phyloP scores from a whole-genome alignment of 1,140 invertebrate species.

The Lucilia cuprina region DNA sequence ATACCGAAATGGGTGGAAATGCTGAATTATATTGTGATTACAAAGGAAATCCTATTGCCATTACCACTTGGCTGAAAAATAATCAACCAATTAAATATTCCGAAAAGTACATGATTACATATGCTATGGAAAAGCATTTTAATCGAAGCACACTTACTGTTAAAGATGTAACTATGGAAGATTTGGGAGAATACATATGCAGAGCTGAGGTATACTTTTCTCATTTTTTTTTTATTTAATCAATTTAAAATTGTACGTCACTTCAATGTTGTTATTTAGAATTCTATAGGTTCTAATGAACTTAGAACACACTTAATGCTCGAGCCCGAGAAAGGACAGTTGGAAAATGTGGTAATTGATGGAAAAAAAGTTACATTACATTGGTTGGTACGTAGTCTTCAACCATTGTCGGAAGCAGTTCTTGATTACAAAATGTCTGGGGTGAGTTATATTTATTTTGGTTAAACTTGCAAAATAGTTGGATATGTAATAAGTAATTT shows the following conservation, averaged over 20 bases:
- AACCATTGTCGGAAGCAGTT: conserved; percentile 56
- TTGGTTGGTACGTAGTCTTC: conserved; percentile 57
- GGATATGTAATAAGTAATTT: not conserved
- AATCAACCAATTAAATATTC: conserved; percentile 44
- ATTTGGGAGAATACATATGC: conserved; percentile 57
- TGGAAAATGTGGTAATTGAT: conserved; percentile 48
- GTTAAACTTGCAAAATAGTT: not conserved
- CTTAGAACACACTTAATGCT: conserved; percentile 50
- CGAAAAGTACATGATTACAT: conserved; percentile 49
- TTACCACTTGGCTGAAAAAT: conserved; percentile 51
- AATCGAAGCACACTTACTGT: conserved; percentile 54
- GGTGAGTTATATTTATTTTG: conserved; percentile 40
- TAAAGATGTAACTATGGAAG: conserved; percentile 44
- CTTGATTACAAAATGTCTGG: conserved; percentile 53
- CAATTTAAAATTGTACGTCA: not conserved
- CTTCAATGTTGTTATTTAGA: conserved; percentile 39
- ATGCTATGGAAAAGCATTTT: conserved; percentile 48
- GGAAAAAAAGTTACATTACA: conserved; percentile 52
- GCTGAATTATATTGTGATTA: conserved; percentile 59
- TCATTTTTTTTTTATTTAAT: not conserved
- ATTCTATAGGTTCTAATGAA: conserved; percentile 49
- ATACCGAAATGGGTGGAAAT: conserved; percentile 44
- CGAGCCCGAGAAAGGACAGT: conserved; percentile 55
- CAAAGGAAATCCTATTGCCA: conserved; percentile 52
- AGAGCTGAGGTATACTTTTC: conserved; percentile 44